Evolutionary conservation across 2,797 vertebrate genomes (phyloP).

Genomic region (Myiotriccus ornatus): DNA sequence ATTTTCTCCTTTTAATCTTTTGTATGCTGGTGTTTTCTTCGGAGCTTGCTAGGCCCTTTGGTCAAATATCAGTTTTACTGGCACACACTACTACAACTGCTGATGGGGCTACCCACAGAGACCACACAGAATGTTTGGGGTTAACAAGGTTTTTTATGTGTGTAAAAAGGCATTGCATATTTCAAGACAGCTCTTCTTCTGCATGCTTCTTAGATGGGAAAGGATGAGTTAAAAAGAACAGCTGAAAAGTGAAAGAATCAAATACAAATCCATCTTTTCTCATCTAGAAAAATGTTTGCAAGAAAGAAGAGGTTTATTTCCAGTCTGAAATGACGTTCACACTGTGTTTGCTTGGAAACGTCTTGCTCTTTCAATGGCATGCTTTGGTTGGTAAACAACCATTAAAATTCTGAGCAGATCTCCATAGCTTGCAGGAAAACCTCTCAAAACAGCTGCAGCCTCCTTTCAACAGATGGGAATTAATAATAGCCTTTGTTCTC

Average conservation of each 20-base stretch:
- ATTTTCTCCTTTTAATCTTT: background rate
- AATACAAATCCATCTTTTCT: background rate
- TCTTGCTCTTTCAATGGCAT: conserved; percentile 51
- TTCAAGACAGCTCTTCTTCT: background rate
- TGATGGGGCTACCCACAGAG: background rate
- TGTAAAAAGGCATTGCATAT: background rate
- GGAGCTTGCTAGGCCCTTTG: background rate
- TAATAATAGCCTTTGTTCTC: conserved; percentile 78
- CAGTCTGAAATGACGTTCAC: conserved; percentile 25
- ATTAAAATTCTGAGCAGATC: conserved; percentile 75
- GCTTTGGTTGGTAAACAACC: conserved; percentile 57
- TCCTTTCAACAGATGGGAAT: conserved; percentile 74
- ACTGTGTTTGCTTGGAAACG: conserved; percentile 44
- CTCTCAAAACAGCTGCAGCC: conserved; percentile 70
- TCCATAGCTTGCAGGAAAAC: conserved; percentile 68
- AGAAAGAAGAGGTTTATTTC: conserved; percentile 32
- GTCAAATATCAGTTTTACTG: background rate
- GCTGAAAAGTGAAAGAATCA: background rate
- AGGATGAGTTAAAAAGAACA: conserved; percentile 1
- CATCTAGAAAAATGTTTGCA: background rate
- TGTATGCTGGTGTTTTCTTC: background rate
- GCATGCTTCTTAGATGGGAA: background rate
- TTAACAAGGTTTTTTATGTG: background rate
- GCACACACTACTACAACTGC: background rate
- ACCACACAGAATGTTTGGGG: background rate